Evolutionary conservation across 2,113 vertebrate species (phyloP).

Genomic region (Alouatta palliata): DNA sequence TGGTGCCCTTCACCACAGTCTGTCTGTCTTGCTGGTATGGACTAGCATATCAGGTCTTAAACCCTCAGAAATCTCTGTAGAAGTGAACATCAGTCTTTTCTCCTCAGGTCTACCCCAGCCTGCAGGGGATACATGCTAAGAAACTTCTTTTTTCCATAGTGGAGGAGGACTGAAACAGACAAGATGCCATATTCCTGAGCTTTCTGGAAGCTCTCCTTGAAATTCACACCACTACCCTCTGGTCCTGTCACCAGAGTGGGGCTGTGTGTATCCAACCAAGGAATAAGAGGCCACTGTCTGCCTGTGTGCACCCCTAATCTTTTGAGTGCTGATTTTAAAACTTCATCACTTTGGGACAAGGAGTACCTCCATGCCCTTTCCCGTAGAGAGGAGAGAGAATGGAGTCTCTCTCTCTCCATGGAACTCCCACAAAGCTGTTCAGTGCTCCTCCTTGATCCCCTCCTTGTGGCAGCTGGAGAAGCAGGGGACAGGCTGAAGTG

Average conservation of each 20-base stretch:
- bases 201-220: neutral
- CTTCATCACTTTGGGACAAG: no score
- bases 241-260: neutral
- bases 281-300: neutral
- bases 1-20: neutral
- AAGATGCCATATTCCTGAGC: neutral
- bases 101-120: neutral
- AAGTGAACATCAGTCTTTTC: neutral
- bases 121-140: neutral
- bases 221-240: neutral
- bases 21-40: neutral
- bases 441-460: neutral
- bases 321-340: neutral
- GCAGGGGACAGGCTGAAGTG: neutral
- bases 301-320: neutral
- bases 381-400: neutral
- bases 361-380: neutral
- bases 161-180: neutral
- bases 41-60: neutral
- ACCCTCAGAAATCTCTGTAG: neutral
- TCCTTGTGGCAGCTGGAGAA: neutral
- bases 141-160: neutral
- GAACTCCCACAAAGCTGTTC: neutral
- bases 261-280: neutral
- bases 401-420: neutral